Base-by-base conservation (phyloP, 2,113 vertebrate species). In the Tichodroma muraria region DNA sequence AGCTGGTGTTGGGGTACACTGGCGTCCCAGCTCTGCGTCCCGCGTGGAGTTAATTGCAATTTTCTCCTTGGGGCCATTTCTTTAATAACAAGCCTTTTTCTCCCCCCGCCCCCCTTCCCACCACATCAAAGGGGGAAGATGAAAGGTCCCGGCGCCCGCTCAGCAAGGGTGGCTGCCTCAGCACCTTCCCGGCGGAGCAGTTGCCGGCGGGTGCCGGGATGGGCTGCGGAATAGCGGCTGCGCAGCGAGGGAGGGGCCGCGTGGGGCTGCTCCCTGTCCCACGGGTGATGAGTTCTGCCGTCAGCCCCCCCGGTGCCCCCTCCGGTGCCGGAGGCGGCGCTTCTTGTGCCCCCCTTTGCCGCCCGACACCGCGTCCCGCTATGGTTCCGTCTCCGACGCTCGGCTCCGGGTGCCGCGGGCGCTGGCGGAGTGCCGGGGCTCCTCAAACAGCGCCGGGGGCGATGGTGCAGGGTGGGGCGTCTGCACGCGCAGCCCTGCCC, bases 101-200 rank as follows among this genome's bases (percentile, higher is more conserved):
- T 70, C 25, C 18, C 65, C 40, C 78, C 52, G 15, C 57, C 23
- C 25, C 73, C 42, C 53, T 95, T 80, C 86, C 50, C 71, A 83
- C 93, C 94, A 94, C 96, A 96, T 97, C 95, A 97, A 95, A 96
- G 91, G 30, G 45, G 25, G 61, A 89, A 81, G 95, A 92, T 84
- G 91, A 92, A 91, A 96, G 91, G 82, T 92, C 80, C 88, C 42
- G 61, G 84, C 71, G n/a, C 92, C 65, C 54, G 57, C 38, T 59
- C 72, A 85, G 83, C 87, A 56, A 81, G 93, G 87, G 93, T 83
- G 93, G 90, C 93, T 88, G 79, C 90, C 80, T 95, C 96, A 91
- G 90, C 89, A 88, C 92, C 83, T 87, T 65, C 42, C 85, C 57
- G 90, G 78, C 7, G 37, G 63, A 90, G 75, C 84, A n/a, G 37